These are phyloP conservation scores for Mythimna vitellina DNA, from an alignment of 2,888 invertebrate species.

Conservation along the genomic window DNA sequence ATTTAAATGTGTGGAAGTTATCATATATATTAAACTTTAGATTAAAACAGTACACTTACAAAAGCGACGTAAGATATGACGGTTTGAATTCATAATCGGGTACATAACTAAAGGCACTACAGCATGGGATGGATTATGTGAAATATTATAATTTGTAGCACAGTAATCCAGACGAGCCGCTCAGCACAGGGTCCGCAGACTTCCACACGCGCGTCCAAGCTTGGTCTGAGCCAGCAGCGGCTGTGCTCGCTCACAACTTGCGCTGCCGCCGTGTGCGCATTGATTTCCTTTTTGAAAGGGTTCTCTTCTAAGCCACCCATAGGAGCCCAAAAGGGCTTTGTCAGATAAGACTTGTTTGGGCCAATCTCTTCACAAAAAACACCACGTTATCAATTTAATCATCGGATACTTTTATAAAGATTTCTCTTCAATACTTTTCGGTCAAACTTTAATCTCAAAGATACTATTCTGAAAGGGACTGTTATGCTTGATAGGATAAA, in stretches of 20 bases:
- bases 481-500: constrained; percentile 70
- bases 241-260: constrained; percentile 48
- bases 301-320: constrained; percentile 79
- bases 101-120: too few species aligned
- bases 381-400: constrained; percentile 85
- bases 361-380: constrained; percentile 79
- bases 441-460: constrained; percentile 69
- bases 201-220: too few species aligned
- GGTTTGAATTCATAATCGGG: too few species aligned
- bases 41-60: too few species aligned
- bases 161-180: background rate
- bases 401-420: constrained; percentile 71
- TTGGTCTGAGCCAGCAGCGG: background rate
- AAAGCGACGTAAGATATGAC: too few species aligned
- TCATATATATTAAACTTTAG: too few species aligned
- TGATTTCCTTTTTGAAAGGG: constrained; percentile 85
- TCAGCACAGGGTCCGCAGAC: background rate
- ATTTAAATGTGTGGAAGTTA: too few species aligned
- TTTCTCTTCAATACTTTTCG: constrained; percentile 63
- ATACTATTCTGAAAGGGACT: constrained; percentile 65
- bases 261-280: constrained; percentile 64
- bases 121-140: too few species aligned
- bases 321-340: constrained; percentile 79
- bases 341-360: constrained; percentile 82
- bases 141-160: background rate